A percentile compares a stretch with the other conserved stretches of the same genome.
phyloP scores from a whole-genome alignment of 2,113 vertebrate genomes.

The Ancistrus triradiatus region DNA sequence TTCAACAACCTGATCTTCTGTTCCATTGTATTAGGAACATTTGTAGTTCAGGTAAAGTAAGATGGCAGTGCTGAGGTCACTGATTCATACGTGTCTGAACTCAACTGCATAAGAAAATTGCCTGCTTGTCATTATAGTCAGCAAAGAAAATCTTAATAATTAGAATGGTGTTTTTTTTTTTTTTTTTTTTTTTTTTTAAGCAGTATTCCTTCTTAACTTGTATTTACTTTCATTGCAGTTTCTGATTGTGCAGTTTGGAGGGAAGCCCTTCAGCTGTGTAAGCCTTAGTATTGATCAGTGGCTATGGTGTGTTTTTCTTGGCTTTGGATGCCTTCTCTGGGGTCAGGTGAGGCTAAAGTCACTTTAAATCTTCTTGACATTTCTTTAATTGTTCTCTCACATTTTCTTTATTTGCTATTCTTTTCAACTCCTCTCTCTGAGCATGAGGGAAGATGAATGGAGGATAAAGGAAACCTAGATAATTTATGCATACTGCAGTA shows the following conservation, averaged over 20 bases:
- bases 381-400: no score
- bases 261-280: constrained; percentile 95
- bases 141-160: no score
- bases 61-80: not conserved
- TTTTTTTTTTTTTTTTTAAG: no score
- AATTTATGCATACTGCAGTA: no score
- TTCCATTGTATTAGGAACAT: constrained; percentile 86
- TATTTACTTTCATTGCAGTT: constrained; percentile 64
- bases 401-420: no score
- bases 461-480: no score
- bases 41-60: constrained; percentile 82
- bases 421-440: no score
- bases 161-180: no score
- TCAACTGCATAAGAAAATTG: no score
- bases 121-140: no score
- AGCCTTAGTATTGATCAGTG: constrained; percentile 85
- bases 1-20: constrained; percentile 96
- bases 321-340: constrained; percentile 91
- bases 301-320: constrained; percentile 95
- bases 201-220: not conserved
- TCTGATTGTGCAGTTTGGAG: constrained; percentile 93
- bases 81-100: not conserved
- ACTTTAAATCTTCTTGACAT: no score
- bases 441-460: no score
- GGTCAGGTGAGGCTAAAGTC: constrained; percentile 80